Evolutionary conservation across 2,888 invertebrate species (phyloP).

Genomic region (Clostera curtula): DNA sequence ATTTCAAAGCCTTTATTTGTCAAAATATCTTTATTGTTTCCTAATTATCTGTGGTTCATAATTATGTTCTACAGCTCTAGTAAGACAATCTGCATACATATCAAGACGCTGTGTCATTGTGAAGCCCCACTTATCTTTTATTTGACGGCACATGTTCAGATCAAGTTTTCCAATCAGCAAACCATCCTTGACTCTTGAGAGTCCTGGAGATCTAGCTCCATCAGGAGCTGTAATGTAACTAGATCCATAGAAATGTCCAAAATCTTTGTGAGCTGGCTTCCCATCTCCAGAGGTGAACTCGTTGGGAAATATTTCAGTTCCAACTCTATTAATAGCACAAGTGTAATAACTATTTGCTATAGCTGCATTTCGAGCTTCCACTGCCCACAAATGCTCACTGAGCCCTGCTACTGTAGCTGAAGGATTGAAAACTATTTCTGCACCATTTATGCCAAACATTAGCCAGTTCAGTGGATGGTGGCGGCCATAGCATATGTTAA

Average conservation of each 20-base stretch:
- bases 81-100: constrained; percentile 88
- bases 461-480: constrained; percentile 99
- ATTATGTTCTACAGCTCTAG: constrained; percentile 42
- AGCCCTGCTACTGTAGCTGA: constrained; percentile 91
- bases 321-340: constrained; percentile 95
- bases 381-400: constrained; percentile 95
- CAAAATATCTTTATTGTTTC: constrained; percentile 10
- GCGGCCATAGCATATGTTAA: constrained; percentile 98
- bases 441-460: constrained; percentile 98
- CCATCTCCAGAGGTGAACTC: constrained; percentile 76
- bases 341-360: constrained; percentile 97
- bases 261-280: constrained; percentile 86
- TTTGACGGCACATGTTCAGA: constrained; percentile 94
- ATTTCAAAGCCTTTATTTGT: constrained; percentile 1
- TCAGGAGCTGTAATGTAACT: constrained; percentile 96
- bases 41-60: constrained; percentile 46
- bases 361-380: constrained; percentile 97
- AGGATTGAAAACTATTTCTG: constrained; percentile 99
- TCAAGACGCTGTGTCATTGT: constrained; percentile 96
- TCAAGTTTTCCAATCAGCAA: constrained; percentile 92
- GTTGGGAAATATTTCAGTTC: constrained; percentile 87
- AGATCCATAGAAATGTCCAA: constrained; percentile 98
- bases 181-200: constrained; percentile 88
- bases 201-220: constrained; percentile 90
- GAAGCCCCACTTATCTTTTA: constrained; percentile 96